phyloP scores from a whole-genome alignment of 2,888 invertebrate genomes.

The Malachius bipustulatus region DNA sequence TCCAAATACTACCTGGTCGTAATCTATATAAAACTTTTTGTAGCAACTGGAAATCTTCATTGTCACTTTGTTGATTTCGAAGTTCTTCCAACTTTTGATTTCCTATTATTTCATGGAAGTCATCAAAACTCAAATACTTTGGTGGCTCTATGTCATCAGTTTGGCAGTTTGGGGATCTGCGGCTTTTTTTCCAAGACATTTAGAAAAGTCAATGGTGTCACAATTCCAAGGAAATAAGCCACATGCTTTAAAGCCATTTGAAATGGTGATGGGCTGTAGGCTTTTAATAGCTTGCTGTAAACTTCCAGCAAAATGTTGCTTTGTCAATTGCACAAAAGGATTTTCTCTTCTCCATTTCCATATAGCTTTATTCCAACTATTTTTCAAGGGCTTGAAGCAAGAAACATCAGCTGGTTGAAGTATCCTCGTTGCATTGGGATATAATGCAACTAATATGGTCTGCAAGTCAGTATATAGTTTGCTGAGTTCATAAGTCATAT shows the following conservation, averaged over 20 bases:
- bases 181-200: too few relatives aligned
- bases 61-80: too few relatives aligned
- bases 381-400: slow-evolving; percentile 6
- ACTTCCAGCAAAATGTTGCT: slow-evolving; percentile 4
- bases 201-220: slow-evolving; percentile 1
- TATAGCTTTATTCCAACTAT: slow-evolving; percentile 7
- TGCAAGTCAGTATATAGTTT: background rate
- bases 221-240: background rate
- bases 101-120: too few relatives aligned
- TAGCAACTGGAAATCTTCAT: too few relatives aligned
- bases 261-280: slow-evolving; percentile 1
- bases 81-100: too few relatives aligned
- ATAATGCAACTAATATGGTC: slow-evolving; percentile 4
- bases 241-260: background rate
- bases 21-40: too few relatives aligned
- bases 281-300: background rate
- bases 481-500: background rate
- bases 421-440: slow-evolving; percentile 8
- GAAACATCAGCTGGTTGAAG: slow-evolving; percentile 8
- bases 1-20: too few relatives aligned
- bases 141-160: too few relatives aligned
- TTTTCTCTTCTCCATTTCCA: slow-evolving; percentile 5
- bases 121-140: too few relatives aligned
- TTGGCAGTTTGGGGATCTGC: too few relatives aligned
- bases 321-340: slow-evolving; percentile 2